Conservation (phyloP, 2,113 vertebrate genomes). For the Crotalus horridus region DNA sequence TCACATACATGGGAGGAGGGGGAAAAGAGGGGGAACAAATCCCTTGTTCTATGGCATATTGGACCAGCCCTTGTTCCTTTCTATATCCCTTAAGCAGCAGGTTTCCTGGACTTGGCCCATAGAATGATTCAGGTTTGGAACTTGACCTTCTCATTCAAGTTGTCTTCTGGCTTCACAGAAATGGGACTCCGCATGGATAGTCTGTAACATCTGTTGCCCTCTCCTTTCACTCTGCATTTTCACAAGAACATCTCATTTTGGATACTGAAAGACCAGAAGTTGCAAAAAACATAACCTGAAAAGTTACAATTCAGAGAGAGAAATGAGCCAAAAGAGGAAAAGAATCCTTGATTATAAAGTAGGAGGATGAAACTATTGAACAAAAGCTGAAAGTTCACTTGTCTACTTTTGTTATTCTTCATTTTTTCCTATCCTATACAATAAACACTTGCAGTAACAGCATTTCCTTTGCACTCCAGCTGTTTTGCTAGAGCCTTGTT, state of each 20-base stretch:
- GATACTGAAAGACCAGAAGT: neutral
- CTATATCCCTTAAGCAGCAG: rapidly evolving
- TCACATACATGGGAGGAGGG: constrained; percentile 42
- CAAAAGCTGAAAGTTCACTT: neutral
- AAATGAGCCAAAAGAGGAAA: neutral
- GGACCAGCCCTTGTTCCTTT: neutral
- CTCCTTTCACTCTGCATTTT: neutral
- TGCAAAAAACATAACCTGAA: neutral
- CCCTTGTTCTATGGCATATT: constrained; percentile 16
- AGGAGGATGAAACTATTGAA: neutral
- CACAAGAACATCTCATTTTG: neutral
- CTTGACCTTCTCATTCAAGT: neutral
- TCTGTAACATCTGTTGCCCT: neutral
- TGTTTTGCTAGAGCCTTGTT: neutral
- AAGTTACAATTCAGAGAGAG: neutral
- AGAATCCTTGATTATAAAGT: neutral
- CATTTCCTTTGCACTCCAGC: neutral
- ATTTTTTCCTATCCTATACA: too few species aligned
- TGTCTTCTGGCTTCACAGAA: neutral
- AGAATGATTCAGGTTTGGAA: neutral
- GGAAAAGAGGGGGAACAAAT: rapidly evolving
- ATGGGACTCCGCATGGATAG: neutral
- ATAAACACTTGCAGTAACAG: neutral
- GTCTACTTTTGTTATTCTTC: neutral
- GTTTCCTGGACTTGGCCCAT: neutral